Percentiles rank a stretch among this genome's conserved stretches.
Evolutionary conservation across 2,888 invertebrate species (phyloP).

Genomic region (Norana najaformis): DNA sequence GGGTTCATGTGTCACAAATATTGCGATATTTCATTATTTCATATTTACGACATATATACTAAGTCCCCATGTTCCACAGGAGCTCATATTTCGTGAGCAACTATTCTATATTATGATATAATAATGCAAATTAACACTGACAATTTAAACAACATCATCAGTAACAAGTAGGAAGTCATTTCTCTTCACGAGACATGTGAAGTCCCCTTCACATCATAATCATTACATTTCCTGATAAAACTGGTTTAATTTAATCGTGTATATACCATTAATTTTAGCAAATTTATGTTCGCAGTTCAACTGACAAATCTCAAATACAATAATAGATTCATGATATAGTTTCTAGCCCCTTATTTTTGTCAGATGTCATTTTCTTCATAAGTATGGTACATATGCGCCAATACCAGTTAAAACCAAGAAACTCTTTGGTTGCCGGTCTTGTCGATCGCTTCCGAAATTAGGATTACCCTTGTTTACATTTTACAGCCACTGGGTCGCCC

Average conservation of each 20-base stretch:
- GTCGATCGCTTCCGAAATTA: not conserved
- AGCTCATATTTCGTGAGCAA: too few relatives aligned
- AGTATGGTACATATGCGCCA: not conserved
- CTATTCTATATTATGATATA: not conserved
- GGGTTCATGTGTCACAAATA: not conserved
- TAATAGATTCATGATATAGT: not conserved
- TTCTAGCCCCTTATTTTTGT: too few relatives aligned
- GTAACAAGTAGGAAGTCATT: not conserved
- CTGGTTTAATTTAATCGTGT: not conserved
- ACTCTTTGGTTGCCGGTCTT: not conserved
- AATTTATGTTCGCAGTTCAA: not conserved
- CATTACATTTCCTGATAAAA: not conserved
- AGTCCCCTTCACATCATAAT: not conserved
- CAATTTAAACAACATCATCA: not conserved
- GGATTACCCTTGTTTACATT: not conserved
- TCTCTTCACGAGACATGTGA: not conserved
- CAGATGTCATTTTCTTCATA: too few relatives aligned
- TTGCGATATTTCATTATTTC: too few relatives aligned
- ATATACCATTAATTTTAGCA: not conserved
- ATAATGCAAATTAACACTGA: not conserved
- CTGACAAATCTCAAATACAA: not conserved
- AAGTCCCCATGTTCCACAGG: too few relatives aligned
- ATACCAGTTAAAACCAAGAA: not conserved
- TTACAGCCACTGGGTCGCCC: not conserved
- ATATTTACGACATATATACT: too few relatives aligned